These are phyloP conservation scores for Rutpela maculata DNA, from an alignment of 2,888 invertebrate genomes.

Conservation along the genomic window DNA sequence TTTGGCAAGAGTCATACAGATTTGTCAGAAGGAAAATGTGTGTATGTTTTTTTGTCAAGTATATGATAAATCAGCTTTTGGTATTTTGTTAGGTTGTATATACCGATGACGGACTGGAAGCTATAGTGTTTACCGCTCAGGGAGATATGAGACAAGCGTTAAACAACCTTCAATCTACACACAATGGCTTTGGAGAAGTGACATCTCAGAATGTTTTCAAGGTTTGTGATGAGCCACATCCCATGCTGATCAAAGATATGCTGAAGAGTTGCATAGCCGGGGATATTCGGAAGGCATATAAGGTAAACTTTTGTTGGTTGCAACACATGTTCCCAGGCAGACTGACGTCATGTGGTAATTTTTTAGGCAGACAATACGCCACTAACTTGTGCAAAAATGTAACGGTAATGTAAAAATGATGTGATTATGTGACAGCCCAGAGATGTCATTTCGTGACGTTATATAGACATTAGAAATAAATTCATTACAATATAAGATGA, in stretches of 20 bases:
- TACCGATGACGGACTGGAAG: conserved; percentile 94
- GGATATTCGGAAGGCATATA: conserved; percentile 91
- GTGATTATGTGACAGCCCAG: too few species aligned
- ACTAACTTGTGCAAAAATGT: too few species aligned
- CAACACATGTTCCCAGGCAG: not conserved
- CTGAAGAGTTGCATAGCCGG: conserved; percentile 87
- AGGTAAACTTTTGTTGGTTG: conserved; percentile 71
- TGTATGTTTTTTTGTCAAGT: conserved; percentile 52
- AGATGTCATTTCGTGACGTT: too few species aligned
- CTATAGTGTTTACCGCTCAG: conserved; percentile 98
- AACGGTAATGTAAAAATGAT: too few species aligned
- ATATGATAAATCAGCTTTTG: not conserved
- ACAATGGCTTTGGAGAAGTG: conserved; percentile 94
- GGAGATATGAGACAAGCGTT: conserved; percentile 98
- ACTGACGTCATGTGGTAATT: too few species aligned
- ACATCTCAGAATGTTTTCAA: conserved; percentile 96
- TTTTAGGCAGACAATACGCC: too few species aligned
- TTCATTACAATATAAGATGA: too few species aligned
- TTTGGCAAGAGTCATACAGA: conserved; percentile 85
- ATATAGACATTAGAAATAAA: too few species aligned
- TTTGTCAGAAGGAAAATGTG: conserved; percentile 85
- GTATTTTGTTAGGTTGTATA: conserved; percentile 79
- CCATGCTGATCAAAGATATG: conserved; percentile 94
- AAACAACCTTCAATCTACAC: conserved; percentile 97
- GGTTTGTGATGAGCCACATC: conserved; percentile 99